Conservation (phyloP, 2,797 vertebrate genomes). For the Apogon hyalosoma region DNA sequence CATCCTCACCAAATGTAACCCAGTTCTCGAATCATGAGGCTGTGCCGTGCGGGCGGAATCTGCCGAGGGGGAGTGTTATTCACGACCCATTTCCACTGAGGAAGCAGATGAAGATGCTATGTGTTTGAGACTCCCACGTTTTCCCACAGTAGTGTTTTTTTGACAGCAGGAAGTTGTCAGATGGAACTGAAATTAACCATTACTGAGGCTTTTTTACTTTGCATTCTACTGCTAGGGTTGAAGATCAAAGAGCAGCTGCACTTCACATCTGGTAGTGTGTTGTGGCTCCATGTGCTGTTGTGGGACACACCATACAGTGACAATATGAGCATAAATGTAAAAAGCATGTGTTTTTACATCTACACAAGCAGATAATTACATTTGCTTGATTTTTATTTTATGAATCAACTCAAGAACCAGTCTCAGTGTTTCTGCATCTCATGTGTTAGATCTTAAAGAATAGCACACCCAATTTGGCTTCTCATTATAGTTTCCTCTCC, state of each 20-base stretch:
- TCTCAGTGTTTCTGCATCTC: too few species aligned
- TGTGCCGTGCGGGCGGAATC: constrained; percentile 1
- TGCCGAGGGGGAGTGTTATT: constrained; percentile 54
- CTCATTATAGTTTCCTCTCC: too few species aligned
- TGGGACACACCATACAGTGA: background rate
- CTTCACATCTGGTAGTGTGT: background rate
- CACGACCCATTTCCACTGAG: constrained; percentile 51
- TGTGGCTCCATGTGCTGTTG: background rate
- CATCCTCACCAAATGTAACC: constrained; percentile 26
- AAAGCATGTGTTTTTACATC: background rate
- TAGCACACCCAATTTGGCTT: too few species aligned
- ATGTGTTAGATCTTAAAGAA: too few species aligned
- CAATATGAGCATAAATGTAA: background rate
- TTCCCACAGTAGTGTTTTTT: constrained; percentile 2
- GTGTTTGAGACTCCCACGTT: constrained; percentile 14
- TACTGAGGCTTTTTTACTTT: background rate
- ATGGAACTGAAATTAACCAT: background rate
- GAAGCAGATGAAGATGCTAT: constrained; percentile 18
- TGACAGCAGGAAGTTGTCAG: constrained; percentile 14
- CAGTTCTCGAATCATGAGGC: constrained; percentile 37
- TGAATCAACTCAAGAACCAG: too few species aligned
- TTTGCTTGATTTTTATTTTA: too few species aligned
- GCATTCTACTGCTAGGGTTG: background rate
- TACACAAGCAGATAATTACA: background rate
- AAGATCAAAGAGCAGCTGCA: background rate